phyloP scores from a whole-genome alignment of 2,113 vertebrate species.

The Thymallus thymallus region DNA sequence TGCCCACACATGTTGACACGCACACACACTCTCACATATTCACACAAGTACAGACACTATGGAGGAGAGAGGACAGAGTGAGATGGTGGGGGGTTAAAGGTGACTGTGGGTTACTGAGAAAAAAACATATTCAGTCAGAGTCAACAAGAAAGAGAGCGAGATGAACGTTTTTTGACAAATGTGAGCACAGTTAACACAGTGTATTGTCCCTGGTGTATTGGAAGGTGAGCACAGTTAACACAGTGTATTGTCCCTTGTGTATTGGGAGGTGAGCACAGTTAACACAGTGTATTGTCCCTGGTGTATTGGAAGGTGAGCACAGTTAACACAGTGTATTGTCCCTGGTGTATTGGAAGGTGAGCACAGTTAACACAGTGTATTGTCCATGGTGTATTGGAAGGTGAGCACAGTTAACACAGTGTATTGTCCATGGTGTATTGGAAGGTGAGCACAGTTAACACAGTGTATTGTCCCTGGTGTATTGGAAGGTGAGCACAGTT shows the following conservation, averaged over 20 bases:
- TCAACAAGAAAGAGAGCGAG: background rate
- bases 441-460: background rate
- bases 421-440: too few species aligned
- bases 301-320: background rate
- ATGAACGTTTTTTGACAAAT: background rate
- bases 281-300: background rate
- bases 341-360: background rate
- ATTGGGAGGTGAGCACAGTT: too few species aligned
- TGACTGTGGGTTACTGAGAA: too few species aligned
- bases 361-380: too few species aligned
- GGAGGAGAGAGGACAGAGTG: background rate
- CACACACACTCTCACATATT: conserved; percentile 11
- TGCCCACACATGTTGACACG: background rate
- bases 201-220: background rate
- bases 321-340: too few species aligned
- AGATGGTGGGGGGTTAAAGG: background rate
- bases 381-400: background rate
- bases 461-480: too few species aligned
- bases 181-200: background rate
- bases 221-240: too few species aligned
- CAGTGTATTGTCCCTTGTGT: background rate
- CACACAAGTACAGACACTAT: background rate
- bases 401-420: background rate
- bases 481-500: background rate
- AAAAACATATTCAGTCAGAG: too few species aligned